Conservation (phyloP, 2,888 invertebrate species). For the Clunio marinus region DNA sequence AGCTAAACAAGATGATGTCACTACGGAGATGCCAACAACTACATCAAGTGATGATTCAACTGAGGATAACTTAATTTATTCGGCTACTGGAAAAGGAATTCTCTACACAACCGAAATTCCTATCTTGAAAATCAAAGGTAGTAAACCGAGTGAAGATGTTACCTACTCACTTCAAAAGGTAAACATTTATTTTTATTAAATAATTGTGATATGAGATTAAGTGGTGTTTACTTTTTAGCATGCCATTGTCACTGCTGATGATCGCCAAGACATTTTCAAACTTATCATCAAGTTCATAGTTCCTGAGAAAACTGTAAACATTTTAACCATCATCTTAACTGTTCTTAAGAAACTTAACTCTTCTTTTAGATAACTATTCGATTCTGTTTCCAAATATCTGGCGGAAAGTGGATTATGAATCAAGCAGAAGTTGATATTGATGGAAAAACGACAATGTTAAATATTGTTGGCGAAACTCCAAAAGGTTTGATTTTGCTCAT, state of each 20-base stretch:
- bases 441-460: slow-evolving; percentile 42
- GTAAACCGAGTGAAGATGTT: slow-evolving; percentile 45
- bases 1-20: slow-evolving; percentile 37
- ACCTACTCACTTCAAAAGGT: slow-evolving; percentile 52
- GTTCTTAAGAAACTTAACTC: not conserved
- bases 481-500: slow-evolving; percentile 39
- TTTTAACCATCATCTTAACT: not conserved
- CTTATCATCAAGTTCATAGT: slow-evolving; percentile 14
- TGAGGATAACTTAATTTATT: slow-evolving; percentile 53
- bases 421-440: slow-evolving; percentile 56
- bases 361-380: slow-evolving; percentile 54
- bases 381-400: slow-evolving; percentile 56
- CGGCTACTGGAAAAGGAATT: slow-evolving; percentile 55
- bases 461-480: slow-evolving; percentile 47
- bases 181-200: no score
- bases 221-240: no score
- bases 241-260: slow-evolving; percentile 47
- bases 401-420: slow-evolving; percentile 56
- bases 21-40: not conserved
- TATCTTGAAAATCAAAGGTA: slow-evolving; percentile 51
- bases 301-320: not conserved
- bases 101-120: slow-evolving; percentile 56
- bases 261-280: slow-evolving; percentile 37
- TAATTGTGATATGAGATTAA: no score
- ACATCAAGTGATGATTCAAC: slow-evolving; percentile 48